Evolutionary conservation across 37 sponge, comb jelly and placozoan species (phyloP), one percentile per base, ranked within the genome.

Genomic region (Ianthella basta): DNA sequence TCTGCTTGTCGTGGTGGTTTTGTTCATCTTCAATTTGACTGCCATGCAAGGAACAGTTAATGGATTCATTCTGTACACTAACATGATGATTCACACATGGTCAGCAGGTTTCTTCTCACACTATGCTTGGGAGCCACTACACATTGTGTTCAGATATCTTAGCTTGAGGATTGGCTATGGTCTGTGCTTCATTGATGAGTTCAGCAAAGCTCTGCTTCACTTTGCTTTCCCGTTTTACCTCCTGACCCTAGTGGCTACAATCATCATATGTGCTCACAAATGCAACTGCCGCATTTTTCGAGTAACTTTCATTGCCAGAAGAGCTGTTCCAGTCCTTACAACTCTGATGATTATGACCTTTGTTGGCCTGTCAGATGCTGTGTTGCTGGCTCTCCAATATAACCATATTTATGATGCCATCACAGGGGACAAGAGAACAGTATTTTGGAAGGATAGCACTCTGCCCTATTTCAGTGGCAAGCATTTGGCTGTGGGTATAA

Each of bases 261-360:
- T 91, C 14, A 83, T 79, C 15, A 6, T 82, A 4, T 23, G 32
- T 33, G 36, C 36, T 33, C 35, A 33, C 38, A 6, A 32, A 5
- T 72, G 6, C 12, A 15, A 15, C 6, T 72, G 24, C 8, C 24
- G 21, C 2, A 57, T 57, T 20, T 57, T 57, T 57, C 59, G 18
- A 15, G 25, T 80, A 16, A 81, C 29, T 0, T 19, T 80, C 0
- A 6, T 87, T 33, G 59, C 59, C 24, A 24, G 4, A 0, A 67
- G 41, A 30, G 20, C 87, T 35, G 63, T 87, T 0, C 72, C 38
- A 12, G 82, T 81, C 5, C 44, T 87, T 0, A 82, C 70, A 5
- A 87, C 87, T 13, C 72, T 87, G 15, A 23, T 87, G 8, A 38
- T 55, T 10, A 35, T 81, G 10, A 78, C 82, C 44, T 87, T 69